Conservation (phyloP, 2,113 vertebrate species). For the Perognathus longimembris region DNA sequence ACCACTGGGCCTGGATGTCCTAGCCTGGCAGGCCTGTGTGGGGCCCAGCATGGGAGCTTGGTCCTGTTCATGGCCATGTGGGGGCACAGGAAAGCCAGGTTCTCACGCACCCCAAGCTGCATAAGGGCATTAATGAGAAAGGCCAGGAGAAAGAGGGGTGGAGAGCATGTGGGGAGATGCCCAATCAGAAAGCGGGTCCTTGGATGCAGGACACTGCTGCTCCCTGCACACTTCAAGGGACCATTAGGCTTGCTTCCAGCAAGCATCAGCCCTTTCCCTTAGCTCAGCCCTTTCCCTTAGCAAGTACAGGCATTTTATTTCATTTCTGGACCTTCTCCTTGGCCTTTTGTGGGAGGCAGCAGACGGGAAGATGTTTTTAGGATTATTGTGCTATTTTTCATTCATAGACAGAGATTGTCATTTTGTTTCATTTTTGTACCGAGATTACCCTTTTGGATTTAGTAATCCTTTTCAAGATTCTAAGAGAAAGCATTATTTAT, state of each 20-base stretch:
- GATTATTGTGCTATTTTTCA: background rate
- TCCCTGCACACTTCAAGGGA: background rate
- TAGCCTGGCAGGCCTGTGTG: background rate
- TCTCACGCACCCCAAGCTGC: background rate
- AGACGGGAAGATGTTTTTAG: background rate
- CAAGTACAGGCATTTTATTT: background rate
- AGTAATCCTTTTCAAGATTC: conserved; percentile 16
- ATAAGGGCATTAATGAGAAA: background rate
- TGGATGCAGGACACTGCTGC: background rate
- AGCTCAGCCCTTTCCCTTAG: background rate
- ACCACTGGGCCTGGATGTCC: background rate
- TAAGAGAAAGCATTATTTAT: conserved; percentile 7
- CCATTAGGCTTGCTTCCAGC: background rate
- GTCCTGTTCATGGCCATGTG: no score
- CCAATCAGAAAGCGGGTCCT: no score
- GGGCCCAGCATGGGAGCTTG: background rate
- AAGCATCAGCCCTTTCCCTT: background rate
- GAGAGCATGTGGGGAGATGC: no score
- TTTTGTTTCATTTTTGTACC: conserved; percentile 21
- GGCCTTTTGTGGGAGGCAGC: background rate
- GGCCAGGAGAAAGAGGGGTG: background rate
- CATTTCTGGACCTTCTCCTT: conserved; percentile 27
- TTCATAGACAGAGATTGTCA: background rate
- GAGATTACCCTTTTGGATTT: conserved; percentile 42
- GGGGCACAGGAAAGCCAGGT: background rate